These are phyloP conservation scores for Dinomys branickii DNA, from an alignment of 2,113 vertebrate genomes.

Conservation along the genomic window DNA sequence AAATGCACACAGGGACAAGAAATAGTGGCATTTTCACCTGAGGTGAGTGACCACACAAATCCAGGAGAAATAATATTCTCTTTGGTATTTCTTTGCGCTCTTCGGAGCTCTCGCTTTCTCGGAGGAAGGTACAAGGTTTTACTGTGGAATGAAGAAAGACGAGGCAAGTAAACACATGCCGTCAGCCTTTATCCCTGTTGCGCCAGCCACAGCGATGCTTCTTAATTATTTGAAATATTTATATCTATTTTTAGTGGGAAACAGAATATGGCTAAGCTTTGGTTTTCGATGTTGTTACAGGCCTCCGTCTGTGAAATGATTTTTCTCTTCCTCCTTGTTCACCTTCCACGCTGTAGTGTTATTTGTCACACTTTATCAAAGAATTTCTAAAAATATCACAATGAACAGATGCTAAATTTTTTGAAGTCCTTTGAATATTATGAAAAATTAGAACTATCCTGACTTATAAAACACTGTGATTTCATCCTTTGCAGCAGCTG, in stretches of 20 bases:
- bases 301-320: constrained; percentile 19
- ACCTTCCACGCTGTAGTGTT: background rate
- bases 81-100: background rate
- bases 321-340: background rate
- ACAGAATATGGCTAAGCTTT: constrained; percentile 27
- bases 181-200: background rate
- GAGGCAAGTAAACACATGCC: background rate
- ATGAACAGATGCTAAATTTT: background rate
- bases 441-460: background rate
- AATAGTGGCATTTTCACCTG: background rate
- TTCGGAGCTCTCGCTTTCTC: background rate
- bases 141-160: background rate
- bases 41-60: background rate
- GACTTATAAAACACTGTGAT: background rate
- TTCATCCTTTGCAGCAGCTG: background rate
- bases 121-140: background rate
- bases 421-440: background rate
- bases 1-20: background rate
- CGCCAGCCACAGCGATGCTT: background rate
- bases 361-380: constrained; percentile 29
- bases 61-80: background rate
- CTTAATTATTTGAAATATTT: constrained; percentile 2
- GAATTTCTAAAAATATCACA: constrained; percentile 15
- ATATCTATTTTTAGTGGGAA: background rate
- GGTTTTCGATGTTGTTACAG: constrained; percentile 6